A percentile compares a stretch with the other conserved stretches of the same genome.
These are phyloP conservation scores for Vannuccia rotundouncinata DNA, from an alignment of 2,888 invertebrate genomes.

Conservation along the genomic window DNA sequence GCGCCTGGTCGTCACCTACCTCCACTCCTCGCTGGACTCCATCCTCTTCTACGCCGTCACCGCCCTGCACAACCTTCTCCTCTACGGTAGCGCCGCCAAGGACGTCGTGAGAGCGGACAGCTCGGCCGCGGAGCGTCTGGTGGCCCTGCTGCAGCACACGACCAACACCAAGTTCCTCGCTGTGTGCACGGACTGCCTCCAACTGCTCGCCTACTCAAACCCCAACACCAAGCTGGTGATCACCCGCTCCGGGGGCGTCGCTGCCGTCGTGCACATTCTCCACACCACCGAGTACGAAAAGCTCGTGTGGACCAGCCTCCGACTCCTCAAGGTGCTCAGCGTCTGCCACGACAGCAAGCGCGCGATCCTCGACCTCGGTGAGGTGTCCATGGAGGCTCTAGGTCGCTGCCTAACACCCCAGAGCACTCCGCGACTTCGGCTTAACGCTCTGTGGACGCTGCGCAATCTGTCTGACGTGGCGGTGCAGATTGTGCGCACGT, in stretches of 20 bases:
- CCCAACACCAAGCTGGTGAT: conserved; percentile 76
- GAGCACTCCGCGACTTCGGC: not conserved
- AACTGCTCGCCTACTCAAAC: conserved; percentile 92
- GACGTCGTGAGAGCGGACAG: conserved; percentile 73
- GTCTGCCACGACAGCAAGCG: not conserved
- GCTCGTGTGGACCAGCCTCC: conserved; percentile 2
- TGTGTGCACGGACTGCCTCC: conserved; percentile 94
- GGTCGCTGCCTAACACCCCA: not conserved
- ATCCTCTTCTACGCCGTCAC: conserved; percentile 97
- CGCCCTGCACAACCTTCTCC: conserved; percentile 87
- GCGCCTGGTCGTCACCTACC: not conserved
- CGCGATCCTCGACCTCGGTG: not conserved
- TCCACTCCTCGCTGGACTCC: conserved; percentile 82
- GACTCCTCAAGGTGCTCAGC: conserved; percentile 14
- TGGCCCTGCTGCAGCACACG: conserved; percentile 87
- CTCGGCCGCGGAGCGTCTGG: conserved; percentile 58
- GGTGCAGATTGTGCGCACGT: not conserved
- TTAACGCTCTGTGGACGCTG: conserved; percentile 6
- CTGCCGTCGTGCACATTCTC: not conserved
- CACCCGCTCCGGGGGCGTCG: not conserved
- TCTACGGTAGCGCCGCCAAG: conserved; percentile 95
- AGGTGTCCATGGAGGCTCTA: not conserved
- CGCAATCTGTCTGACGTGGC: not conserved
- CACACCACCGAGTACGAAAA: not conserved
- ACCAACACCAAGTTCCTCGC: conserved; percentile 96